Base-by-base conservation (phyloP, 2,888 invertebrate species). In the Cosmia trapezina region DNA sequence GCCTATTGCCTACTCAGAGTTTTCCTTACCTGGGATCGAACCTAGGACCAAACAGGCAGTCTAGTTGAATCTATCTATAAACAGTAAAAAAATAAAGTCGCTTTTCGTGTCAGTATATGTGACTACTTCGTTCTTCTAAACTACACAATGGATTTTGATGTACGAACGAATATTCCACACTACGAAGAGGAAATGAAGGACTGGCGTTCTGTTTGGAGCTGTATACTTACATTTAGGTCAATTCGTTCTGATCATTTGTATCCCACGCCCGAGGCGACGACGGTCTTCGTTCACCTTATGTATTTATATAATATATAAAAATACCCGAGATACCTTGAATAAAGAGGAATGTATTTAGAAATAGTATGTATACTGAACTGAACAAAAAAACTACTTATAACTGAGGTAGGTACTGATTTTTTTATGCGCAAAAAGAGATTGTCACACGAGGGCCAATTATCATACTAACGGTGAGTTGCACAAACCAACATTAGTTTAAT, bases 241-340 rank as follows among this genome's bases (percentile, higher is more conserved):
- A 83, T 86, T 81, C 82, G 78, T 81, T 72, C 81, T 78, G 81
- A 86, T 86, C 86, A 85, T 85, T 82, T 85, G 78, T 83, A 81
- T 71, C 84, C 67, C 69, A 68, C 53, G 70, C 83, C 80, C 70
- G 69, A 77, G 76, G 83, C 76, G 80, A 78, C 76, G 76, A 78
- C 76, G 76, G 78, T 76, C 74, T 77, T 66, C 63, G 47, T 70
- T 77, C 73, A 66, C 76, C 75, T 76, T 76, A 41, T 69, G 41
- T 76, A 59, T 45, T 56, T 51, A 49, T 56, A 37, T 59, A 56
- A 17, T 22, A 62, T 67, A 78, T 56, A 70, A 76, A 72, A 74
- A 63, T 59, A 69, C 56, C 54, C 51, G 5, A 71, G 49, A 33
- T 53, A 51, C 49, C 12, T 66, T 70, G 28, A 60, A 63, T 73